Evolutionary conservation across 2,113 vertebrate genomes (phyloP).

Genomic region (Oenanthe oenanthe): DNA sequence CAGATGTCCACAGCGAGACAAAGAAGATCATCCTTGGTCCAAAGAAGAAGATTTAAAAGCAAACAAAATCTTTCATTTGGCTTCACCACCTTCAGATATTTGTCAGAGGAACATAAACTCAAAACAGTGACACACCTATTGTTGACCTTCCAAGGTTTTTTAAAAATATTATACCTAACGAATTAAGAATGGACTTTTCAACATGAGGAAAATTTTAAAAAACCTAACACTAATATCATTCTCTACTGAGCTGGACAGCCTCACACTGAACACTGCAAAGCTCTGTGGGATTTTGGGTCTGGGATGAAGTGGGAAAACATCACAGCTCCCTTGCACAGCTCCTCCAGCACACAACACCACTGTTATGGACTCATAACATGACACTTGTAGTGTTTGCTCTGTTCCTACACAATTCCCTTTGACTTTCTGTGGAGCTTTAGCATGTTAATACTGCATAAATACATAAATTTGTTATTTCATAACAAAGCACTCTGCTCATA

Average conservation of each 20-base stretch:
- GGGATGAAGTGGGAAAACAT: not conserved
- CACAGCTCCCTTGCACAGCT: not conserved
- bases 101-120: not conserved
- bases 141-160: not conserved
- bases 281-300: not conserved
- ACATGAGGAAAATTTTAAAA: not conserved
- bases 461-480: not conserved
- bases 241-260: not conserved
- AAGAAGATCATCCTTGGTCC: not conserved
- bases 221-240: not conserved
- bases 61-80: not conserved
- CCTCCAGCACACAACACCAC: not conserved
- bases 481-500: not conserved
- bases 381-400: not conserved
- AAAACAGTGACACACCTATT: not conserved
- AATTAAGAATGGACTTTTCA: slow-evolving; percentile 8
- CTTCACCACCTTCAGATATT: not conserved
- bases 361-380: accelerated
- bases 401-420: not conserved
- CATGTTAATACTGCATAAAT: not conserved
- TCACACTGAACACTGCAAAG: accelerated
- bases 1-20: not conserved
- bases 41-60: not conserved
- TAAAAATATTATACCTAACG: not conserved
- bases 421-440: not conserved